phyloP scores from a whole-genome alignment of 2,113 vertebrate species.

The Forbesichthys agassizii region DNA sequence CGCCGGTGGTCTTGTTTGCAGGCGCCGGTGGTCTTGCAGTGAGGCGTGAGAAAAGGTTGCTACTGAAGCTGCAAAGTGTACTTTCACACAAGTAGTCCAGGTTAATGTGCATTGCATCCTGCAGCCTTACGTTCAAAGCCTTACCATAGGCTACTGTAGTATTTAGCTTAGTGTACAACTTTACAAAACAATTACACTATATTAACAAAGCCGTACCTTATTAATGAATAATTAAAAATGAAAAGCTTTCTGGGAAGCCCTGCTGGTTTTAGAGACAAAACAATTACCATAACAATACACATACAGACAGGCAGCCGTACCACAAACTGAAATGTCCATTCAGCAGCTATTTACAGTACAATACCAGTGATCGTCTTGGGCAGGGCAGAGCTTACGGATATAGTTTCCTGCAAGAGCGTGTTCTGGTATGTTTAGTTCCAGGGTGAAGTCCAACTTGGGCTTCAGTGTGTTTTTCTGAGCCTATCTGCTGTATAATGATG shows the following conservation, averaged over 20 bases:
- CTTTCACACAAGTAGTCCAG: slow-evolving; percentile 36
- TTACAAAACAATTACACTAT: background rate
- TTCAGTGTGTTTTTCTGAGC: slow-evolving; percentile 9
- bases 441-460: background rate
- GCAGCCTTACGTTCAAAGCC: background rate
- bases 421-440: slow-evolving; percentile 4
- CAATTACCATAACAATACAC: slow-evolving; percentile 31
- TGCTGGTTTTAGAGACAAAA: background rate
- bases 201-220: background rate
- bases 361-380: slow-evolving; percentile 11
- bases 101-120: background rate
- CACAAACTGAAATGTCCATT: slow-evolving; percentile 13
- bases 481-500: slow-evolving; percentile 33
- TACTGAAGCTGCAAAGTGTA: slow-evolving; percentile 14
- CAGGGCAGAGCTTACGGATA: background rate
- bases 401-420: background rate
- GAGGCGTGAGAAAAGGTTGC: slow-evolving; percentile 11
- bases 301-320: slow-evolving; percentile 18
- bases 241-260: slow-evolving; percentile 3
- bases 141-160: background rate
- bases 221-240: background rate
- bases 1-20: background rate
- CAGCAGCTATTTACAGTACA: slow-evolving; percentile 5
- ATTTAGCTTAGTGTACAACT: slow-evolving; percentile 1
- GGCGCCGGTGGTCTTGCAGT: background rate